These are phyloP conservation scores for Laticauda colubrina DNA, from an alignment of 2,113 vertebrate genomes.

Conservation along the genomic window DNA sequence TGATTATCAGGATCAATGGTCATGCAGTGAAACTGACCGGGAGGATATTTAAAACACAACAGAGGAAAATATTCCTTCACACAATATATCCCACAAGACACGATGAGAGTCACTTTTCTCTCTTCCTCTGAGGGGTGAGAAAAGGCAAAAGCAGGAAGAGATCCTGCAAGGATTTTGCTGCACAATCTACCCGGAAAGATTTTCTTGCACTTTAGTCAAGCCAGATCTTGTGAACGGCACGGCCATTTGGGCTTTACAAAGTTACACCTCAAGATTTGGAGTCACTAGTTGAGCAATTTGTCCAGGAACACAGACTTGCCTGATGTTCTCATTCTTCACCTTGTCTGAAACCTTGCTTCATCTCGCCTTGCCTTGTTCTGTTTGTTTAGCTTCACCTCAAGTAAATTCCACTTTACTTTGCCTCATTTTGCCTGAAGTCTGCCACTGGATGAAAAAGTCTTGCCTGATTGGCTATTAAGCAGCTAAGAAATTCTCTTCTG, in stretches of 20 bases:
- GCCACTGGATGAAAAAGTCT: background rate
- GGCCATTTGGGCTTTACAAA: background rate
- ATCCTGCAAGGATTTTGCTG: background rate
- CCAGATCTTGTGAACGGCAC: background rate
- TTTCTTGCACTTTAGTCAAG: background rate
- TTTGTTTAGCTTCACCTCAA: background rate
- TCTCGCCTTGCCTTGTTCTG: background rate
- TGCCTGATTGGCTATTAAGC: background rate
- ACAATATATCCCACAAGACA: background rate
- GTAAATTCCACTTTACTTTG: background rate
- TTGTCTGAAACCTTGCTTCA: background rate
- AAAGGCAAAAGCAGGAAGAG: background rate
- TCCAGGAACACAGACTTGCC: background rate
- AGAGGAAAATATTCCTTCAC: background rate
- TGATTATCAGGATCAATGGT: background rate
- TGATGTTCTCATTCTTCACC: constrained; percentile 1
- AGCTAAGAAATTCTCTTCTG: background rate
- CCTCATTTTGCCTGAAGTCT: background rate
- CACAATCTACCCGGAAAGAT: background rate
- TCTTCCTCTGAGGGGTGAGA: no score
- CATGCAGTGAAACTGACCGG: background rate
- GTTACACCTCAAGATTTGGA: background rate
- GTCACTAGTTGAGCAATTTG: background rate
- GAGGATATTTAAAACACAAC: background rate
- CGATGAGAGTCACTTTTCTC: no score